These are phyloP conservation scores for Halictus rubicundus DNA, from an alignment of 1,140 invertebrate genomes.

Conservation along the genomic window DNA sequence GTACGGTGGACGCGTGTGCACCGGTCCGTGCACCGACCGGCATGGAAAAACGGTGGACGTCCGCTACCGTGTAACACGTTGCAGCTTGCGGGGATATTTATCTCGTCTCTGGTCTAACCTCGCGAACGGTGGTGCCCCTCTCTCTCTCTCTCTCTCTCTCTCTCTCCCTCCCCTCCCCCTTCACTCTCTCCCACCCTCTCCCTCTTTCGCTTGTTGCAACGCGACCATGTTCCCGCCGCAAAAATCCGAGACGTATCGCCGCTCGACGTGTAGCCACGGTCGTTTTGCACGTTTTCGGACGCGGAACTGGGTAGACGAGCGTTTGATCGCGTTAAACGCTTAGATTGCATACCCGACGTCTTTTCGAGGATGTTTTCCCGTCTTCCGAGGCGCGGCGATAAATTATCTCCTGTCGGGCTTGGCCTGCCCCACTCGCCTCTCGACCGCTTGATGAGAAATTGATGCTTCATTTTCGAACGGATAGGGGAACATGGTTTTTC, in stretches of 20 bases:
- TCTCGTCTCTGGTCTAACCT: constrained; percentile 30
- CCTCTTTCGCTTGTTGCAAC: background rate
- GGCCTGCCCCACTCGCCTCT: too few relatives aligned
- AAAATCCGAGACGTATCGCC: constrained; percentile 11
- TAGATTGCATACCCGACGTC: background rate
- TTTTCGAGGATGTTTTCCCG: background rate
- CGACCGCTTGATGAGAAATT: too few relatives aligned
- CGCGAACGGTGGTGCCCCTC: background rate
- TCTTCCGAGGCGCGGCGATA: background rate
- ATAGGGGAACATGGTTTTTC: too few relatives aligned
- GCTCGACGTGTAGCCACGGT: background rate
- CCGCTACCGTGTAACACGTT: constrained; percentile 59
- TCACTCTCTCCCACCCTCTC: too few relatives aligned
- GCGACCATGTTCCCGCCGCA: constrained; percentile 20
- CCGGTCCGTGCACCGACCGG: background rate
- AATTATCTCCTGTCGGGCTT: too few relatives aligned
- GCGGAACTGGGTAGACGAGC: background rate
- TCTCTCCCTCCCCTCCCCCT: too few relatives aligned
- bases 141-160: too few relatives aligned
- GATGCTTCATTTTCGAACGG: too few relatives aligned
- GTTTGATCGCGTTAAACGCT: background rate
- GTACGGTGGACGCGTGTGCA: constrained; percentile 6
- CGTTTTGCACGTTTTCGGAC: constrained; percentile 3
- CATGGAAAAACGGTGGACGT: constrained; percentile 35
- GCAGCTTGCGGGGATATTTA: constrained; percentile 52